These are phyloP conservation scores for Holothuria glaberrima DNA, from an alignment of 35 echinoderm and acorn worm species.

Conservation along the genomic window DNA sequence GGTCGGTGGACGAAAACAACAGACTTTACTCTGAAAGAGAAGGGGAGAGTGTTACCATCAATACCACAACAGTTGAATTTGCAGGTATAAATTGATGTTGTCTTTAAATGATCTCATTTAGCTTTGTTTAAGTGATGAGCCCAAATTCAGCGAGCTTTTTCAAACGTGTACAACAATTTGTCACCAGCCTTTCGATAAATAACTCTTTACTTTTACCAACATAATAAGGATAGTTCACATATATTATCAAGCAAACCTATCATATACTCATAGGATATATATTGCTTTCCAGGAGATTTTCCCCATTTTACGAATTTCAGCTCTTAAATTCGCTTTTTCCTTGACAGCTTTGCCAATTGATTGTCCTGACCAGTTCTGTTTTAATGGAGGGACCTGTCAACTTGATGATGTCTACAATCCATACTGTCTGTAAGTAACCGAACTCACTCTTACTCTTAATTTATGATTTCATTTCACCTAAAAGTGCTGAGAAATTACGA, in stretches of 20 bases:
- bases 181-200: too few species aligned
- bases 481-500: background rate
- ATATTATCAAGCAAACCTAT: too few species aligned
- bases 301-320: too few species aligned
- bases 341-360: background rate
- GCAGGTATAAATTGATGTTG: background rate
- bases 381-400: slow-evolving; percentile 26
- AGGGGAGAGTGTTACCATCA: slow-evolving; percentile 38
- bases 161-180: too few species aligned
- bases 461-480: background rate
- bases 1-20: background rate
- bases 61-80: background rate
- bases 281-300: too few species aligned
- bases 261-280: too few species aligned
- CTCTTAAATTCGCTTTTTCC: background rate
- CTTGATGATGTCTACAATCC: slow-evolving; percentile 38
- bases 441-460: background rate
- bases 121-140: too few species aligned
- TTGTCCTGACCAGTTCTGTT: background rate
- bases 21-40: slow-evolving; percentile 16
- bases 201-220: too few species aligned
- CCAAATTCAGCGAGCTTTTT: too few species aligned
- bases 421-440: slow-evolving; percentile 5
- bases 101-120: background rate
- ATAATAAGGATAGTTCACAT: too few species aligned